These are phyloP conservation scores for Hirtodrosophila alboralis DNA, from an alignment of 2,888 invertebrate species.

Conservation along the genomic window DNA sequence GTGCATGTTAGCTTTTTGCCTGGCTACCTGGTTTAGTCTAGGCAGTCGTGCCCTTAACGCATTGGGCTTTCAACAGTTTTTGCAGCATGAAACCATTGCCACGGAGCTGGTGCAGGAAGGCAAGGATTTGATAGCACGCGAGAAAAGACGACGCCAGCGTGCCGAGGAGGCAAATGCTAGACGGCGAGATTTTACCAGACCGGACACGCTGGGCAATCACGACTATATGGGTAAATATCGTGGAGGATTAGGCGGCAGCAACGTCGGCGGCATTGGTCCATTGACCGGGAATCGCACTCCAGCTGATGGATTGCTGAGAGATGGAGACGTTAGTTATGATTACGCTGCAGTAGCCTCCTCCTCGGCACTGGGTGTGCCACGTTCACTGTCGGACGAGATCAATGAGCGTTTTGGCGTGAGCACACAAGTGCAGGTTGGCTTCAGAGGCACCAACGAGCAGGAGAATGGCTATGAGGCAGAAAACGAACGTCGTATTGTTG, in stretches of 20 bases:
- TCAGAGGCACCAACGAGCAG: conserved; percentile 71
- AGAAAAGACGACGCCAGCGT: conserved; percentile 92
- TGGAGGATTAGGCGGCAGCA: conserved; percentile 34
- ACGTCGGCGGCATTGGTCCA: conserved; percentile 2
- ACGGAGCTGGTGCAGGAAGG: conserved; percentile 97
- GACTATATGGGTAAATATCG: conserved; percentile 79
- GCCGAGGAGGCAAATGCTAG: conserved; percentile 91
- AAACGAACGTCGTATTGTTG: conserved; percentile 85
- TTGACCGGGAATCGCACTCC: conserved; percentile 65
- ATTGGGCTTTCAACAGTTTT: conserved; percentile 98
- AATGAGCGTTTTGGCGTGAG: conserved; percentile 88
- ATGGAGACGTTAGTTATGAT: conserved; percentile 88
- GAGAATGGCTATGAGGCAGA: conserved; percentile 80
- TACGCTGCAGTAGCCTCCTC: conserved; percentile 87
- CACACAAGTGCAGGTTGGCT: conserved; percentile 85
- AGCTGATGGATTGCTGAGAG: conserved; percentile 88
- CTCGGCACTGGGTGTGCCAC: conserved; percentile 78
- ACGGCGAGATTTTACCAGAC: conserved; percentile 84
- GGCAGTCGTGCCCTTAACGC: conserved; percentile 95
- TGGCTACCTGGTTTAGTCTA: conserved; percentile 96
- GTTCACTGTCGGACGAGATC: conserved; percentile 85
- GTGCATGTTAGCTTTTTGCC: conserved; percentile 95
- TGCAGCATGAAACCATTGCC: conserved; percentile 96
- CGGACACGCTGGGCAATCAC: conserved; percentile 54
- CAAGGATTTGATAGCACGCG: conserved; percentile 94